A percentile compares a stretch with the other conserved stretches of the same genome.
phyloP scores from a whole-genome alignment of 64 coral and sea anemone species.

The Montipora efflorescens region DNA sequence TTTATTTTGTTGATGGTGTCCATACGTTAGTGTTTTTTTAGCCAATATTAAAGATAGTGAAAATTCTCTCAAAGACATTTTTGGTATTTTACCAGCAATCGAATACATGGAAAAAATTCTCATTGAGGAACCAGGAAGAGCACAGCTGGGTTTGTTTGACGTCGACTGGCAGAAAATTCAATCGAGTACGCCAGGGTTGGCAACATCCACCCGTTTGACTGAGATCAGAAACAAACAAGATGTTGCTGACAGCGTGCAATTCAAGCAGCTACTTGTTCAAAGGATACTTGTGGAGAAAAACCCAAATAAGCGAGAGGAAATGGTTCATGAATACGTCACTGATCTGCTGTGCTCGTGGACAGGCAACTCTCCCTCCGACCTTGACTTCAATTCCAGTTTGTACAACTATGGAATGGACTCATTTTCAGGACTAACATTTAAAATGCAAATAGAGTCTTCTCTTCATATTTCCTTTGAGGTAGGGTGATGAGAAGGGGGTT shows the following conservation, averaged over 20 bases:
- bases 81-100: slow-evolving; percentile 31
- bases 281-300: slow-evolving; percentile 56
- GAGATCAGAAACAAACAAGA: slow-evolving; percentile 46
- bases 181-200: slow-evolving; percentile 14
- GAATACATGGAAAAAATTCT: slow-evolving; percentile 71
- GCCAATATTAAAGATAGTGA: too few species aligned
- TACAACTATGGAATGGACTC: slow-evolving; percentile 81
- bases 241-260: neutral
- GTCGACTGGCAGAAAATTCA: slow-evolving; percentile 73
- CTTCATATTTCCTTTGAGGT: slow-evolving; percentile 88
- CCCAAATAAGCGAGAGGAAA: slow-evolving; percentile 28
- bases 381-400: slow-evolving; percentile 76
- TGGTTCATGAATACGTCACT: slow-evolving; percentile 66
- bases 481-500: too few species aligned
- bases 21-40: too few species aligned
- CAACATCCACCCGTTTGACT: slow-evolving; percentile 43
- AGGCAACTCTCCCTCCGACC: slow-evolving; percentile 59
- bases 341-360: slow-evolving; percentile 54
- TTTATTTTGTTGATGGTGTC: too few species aligned
- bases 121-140: slow-evolving; percentile 40
- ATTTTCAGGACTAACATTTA: slow-evolving; percentile 70
- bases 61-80: neutral
- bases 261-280: slow-evolving; percentile 44
- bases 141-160: slow-evolving; percentile 67
- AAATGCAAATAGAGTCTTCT: slow-evolving; percentile 78